These are phyloP conservation scores for Drosophila anceps DNA, from an alignment of 2,888 invertebrate genomes.

Conservation along the genomic window DNA sequence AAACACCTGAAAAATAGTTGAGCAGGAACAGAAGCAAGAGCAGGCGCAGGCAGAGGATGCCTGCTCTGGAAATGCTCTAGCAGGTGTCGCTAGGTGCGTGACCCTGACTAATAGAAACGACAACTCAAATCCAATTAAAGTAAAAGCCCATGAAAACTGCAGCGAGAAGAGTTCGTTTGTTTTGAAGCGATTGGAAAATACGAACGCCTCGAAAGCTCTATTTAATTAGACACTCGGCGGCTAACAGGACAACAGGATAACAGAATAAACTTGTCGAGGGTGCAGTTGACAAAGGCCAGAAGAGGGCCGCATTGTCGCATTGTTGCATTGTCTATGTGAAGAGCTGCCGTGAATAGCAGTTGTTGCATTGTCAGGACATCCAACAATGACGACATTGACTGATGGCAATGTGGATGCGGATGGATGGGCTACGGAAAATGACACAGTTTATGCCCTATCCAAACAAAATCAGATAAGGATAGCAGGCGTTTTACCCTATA, in stretches of 20 bases:
- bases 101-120: slow-evolving; percentile 41
- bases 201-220: slow-evolving; percentile 47
- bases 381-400: slow-evolving; percentile 52
- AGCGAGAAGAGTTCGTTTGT: slow-evolving; percentile 41
- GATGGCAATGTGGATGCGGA: slow-evolving; percentile 17
- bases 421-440: slow-evolving; percentile 25
- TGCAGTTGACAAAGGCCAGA: slow-evolving; percentile 42
- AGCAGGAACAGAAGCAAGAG: not conserved
- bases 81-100: slow-evolving; percentile 39
- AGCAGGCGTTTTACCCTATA: not conserved
- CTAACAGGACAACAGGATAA: slow-evolving; percentile 26
- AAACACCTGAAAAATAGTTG: slow-evolving; percentile 51
- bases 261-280: slow-evolving; percentile 41
- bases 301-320: slow-evolving; percentile 26
- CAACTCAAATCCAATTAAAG: slow-evolving; percentile 74
- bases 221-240: slow-evolving; percentile 73
- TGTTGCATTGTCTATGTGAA: slow-evolving; percentile 50
- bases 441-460: slow-evolving; percentile 45
- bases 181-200: slow-evolving; percentile 54
- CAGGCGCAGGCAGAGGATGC: not conserved
- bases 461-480: not conserved
- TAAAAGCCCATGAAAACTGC: slow-evolving; percentile 63
- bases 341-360: slow-evolving; percentile 38
- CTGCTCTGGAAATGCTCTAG: not conserved
- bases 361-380: slow-evolving; percentile 63